Evolutionary conservation across 2,888 invertebrate genomes (phyloP).

Genomic region (Diarsia dahlii): DNA sequence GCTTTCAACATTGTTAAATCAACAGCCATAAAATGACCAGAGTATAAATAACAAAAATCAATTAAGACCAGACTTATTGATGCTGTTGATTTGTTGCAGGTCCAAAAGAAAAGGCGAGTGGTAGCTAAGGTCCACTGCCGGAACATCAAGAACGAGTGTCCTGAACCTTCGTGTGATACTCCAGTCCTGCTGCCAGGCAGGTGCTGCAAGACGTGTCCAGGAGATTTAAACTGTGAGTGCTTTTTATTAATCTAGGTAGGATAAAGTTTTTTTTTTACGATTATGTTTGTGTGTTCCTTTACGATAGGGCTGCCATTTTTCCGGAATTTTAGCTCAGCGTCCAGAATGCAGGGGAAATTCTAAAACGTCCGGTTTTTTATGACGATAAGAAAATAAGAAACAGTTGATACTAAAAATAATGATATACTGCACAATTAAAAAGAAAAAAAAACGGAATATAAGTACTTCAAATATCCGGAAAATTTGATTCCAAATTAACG

Average conservation of each 20-base stretch:
- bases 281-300: neutral
- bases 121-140: constrained; percentile 97
- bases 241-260: neutral
- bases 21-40: neutral
- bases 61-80: constrained; percentile 13
- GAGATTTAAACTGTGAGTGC: constrained; percentile 93
- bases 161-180: constrained; percentile 96
- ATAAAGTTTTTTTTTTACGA: neutral
- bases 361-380: neutral
- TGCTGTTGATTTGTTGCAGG: constrained; percentile 87
- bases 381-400: neutral
- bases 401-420: neutral
- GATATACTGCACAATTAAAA: too few species aligned
- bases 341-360: neutral
- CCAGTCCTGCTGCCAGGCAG: constrained; percentile 95
- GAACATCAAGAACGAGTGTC: constrained; percentile 98
- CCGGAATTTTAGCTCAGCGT: neutral
- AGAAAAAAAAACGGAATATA: too few species aligned
- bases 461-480: too few species aligned
- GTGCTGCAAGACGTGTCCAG: constrained; percentile 98
- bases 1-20: constrained; percentile 16
- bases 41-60: constrained; percentile 9
- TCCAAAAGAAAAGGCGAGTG: constrained; percentile 96
- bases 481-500: neutral
- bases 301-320: neutral